Evolutionary conservation across 2,888 invertebrate species (phyloP).

Genomic region (Steinernema scapterisci): DNA sequence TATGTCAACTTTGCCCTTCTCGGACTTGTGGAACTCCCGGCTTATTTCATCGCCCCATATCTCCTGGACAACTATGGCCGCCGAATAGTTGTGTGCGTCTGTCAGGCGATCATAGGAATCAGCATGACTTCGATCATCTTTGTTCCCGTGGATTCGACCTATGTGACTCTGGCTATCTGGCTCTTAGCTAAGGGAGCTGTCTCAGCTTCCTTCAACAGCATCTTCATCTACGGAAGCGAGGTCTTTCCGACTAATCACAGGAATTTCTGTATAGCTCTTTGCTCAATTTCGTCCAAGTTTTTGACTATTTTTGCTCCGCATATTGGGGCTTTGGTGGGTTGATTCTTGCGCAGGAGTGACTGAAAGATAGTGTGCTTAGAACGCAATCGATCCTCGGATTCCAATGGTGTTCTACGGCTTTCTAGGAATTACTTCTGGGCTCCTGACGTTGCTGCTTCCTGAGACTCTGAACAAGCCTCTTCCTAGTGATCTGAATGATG

Average conservation of each 20-base stretch:
- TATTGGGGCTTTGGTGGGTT: not conserved
- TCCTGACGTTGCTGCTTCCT: no score
- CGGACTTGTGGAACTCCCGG: slow-evolving; percentile 59
- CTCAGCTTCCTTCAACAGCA: slow-evolving; percentile 55
- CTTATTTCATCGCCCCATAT: slow-evolving; percentile 52
- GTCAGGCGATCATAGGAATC: slow-evolving; percentile 35
- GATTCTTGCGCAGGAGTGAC: no score
- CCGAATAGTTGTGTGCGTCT: slow-evolving; percentile 37
- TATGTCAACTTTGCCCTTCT: slow-evolving; percentile 57
- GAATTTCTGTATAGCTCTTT: not conserved
- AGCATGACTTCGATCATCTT: slow-evolving; percentile 35
- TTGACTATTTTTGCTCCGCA: not conserved
- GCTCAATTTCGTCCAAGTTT: not conserved
- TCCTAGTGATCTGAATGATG: no score
- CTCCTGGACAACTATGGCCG: slow-evolving; percentile 51
- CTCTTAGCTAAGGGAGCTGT: slow-evolving; percentile 57
- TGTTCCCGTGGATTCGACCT: slow-evolving; percentile 1
- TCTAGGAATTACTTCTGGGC: no score
- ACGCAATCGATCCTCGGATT: no score
- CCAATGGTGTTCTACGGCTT: no score
- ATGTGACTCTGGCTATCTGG: slow-evolving; percentile 48
- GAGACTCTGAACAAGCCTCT: no score
- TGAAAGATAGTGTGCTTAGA: no score
- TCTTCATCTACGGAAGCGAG: slow-evolving; percentile 60
- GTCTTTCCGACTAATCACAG: slow-evolving; percentile 50